Evolutionary conservation across 1,140 invertebrate genomes (phyloP).

Genomic region (Maniola jurtina): DNA sequence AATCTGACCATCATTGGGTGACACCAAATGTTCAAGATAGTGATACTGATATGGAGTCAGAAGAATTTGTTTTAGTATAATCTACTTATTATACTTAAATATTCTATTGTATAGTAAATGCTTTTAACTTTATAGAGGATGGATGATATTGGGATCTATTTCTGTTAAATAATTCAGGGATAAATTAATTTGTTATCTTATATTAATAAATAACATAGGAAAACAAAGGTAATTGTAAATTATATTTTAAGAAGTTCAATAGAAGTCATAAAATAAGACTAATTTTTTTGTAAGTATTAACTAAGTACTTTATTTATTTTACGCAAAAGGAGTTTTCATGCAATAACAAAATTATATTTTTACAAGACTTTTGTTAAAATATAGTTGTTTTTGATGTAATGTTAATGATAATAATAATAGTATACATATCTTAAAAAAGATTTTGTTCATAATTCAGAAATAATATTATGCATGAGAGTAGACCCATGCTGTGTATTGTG

Average conservation of each 20-base stretch:
- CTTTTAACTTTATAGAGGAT: not conserved
- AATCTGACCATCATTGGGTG: slow-evolving; percentile 74
- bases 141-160: not conserved
- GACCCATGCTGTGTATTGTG: too few species aligned
- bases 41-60: slow-evolving; percentile 84
- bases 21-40: slow-evolving; percentile 78
- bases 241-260: too few species aligned
- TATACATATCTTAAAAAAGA: too few species aligned
- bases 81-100: slow-evolving; percentile 14
- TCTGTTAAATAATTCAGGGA: not conserved
- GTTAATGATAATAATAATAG: too few species aligned
- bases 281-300: not conserved
- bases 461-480: too few species aligned
- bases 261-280: not conserved
- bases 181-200: not conserved
- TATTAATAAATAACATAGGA: not conserved
- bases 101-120: not conserved
- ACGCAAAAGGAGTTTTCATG: too few species aligned
- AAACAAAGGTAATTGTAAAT: not conserved
- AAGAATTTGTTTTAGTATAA: slow-evolving; percentile 85
- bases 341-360: too few species aligned
- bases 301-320: slow-evolving; percentile 6
- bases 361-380: too few species aligned
- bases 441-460: too few species aligned
- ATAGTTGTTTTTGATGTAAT: too few species aligned